A percentile compares a stretch with the other conserved stretches of the same genome.
These are phyloP conservation scores for Donacobius atricapilla DNA, from an alignment of 2,113 vertebrate genomes.

Conservation along the genomic window DNA sequence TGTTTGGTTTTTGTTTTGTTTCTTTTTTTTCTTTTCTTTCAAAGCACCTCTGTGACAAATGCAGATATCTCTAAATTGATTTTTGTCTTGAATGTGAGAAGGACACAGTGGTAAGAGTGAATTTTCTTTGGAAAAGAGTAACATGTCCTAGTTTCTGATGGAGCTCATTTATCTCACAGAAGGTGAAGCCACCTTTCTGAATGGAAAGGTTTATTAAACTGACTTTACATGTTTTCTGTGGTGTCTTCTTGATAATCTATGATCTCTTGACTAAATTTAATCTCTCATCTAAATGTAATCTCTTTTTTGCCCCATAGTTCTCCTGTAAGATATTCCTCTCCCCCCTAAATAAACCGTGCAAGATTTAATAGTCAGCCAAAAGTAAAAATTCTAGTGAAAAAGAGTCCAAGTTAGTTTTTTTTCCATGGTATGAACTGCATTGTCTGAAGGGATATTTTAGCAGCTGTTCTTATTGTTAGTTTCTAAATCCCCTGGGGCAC, in stretches of 20 bases:
- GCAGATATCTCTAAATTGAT: not conserved
- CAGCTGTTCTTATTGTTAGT: not conserved
- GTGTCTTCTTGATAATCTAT: not conserved
- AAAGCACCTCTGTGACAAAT: not conserved
- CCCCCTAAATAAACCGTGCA: not conserved
- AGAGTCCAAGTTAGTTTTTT: not conserved
- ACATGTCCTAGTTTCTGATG: not conserved
- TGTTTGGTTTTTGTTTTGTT: not conserved
- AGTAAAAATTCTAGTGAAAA: not conserved
- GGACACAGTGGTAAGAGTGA: not conserved
- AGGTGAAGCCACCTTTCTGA: not conserved
- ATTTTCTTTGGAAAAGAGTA: not conserved
- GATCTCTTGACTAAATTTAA: not conserved
- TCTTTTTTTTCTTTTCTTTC: not conserved
- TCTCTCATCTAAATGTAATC: not conserved
- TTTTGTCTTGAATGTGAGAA: not conserved
- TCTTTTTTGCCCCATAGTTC: not conserved
- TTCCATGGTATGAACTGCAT: not conserved
- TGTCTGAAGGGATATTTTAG: not conserved
- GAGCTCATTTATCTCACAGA: not conserved
- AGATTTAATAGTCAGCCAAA: not conserved
- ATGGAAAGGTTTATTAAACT: not conserved
- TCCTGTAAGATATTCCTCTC: not conserved
- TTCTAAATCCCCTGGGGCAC: not conserved
- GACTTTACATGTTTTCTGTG: not conserved